Evolutionary conservation across 35 echinoderm and acorn worm genomes (phyloP), one percentile per base, ranked within the genome.

Genomic region (Patiria miniata): DNA sequence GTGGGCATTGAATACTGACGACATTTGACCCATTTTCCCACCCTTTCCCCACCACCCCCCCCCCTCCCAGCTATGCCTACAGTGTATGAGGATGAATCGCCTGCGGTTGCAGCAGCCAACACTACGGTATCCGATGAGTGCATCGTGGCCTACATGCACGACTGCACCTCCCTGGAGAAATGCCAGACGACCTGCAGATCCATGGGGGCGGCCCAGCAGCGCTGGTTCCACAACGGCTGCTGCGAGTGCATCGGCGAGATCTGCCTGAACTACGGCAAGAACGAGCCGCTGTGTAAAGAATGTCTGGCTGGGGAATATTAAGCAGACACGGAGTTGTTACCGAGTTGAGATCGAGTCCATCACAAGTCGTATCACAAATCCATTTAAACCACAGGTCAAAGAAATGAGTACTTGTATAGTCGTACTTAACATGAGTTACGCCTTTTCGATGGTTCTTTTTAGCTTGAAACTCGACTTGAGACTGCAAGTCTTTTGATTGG

Each of bases 161-260:
- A 87, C 29, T 99, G 96, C 83, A 61, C 89, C 19, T 81, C 91
- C 2, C n/a, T 95, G 21, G 53, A 84, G 28, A 94, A 99, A 76
- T 99, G 96, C 51, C 83, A 83, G 53, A 76, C 23, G 5, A 77
- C 93, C 8, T 99, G 96, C 59, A 36, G 8, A 12, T 90, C 93
- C 28, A 92, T 99, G 83, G 96, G 96, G 7, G 92, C 96, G 0
- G 51, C 83, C 10, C 69, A 83, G 37, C 86, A 90, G 29, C 77
- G 96, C 0, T 99, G 96, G 96, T 99, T 99, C 57, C 96, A 99
- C 51, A 94, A 86, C 0, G 89, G 85, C 15, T 99, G 96, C 82
- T 99, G 96, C 38, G 89, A 99, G 89, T 99, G 96, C 52, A 81
- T 99, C 23, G 93, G 96, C 34, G 59, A 91, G 40, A 78, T 89